Evolutionary conservation across 1,140 invertebrate genomes (phyloP).

Genomic region (Apis laboriosa): DNA sequence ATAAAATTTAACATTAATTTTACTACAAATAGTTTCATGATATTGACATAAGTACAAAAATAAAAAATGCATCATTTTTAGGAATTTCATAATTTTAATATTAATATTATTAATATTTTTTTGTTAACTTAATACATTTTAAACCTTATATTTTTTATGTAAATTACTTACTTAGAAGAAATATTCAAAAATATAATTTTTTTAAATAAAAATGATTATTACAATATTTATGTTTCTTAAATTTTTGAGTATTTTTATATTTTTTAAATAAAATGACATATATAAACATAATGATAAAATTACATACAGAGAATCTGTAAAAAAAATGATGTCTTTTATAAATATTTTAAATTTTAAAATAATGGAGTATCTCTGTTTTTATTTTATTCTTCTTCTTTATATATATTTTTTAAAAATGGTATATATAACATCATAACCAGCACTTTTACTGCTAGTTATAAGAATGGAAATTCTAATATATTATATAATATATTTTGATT

Average conservation of each 20-base stretch:
- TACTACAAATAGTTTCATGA: no score
- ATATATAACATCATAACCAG: neutral
- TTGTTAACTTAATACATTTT: slow-evolving; percentile 7
- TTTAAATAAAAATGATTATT: neutral
- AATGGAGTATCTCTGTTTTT: neutral
- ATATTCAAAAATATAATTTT: neutral
- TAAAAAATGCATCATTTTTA: no score
- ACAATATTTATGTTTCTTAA: neutral
- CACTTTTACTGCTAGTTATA: neutral
- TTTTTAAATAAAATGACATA: neutral
- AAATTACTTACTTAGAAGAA: neutral
- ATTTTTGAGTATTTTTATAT: slow-evolving; percentile 19
- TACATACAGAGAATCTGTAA: neutral
- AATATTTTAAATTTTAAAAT: neutral
- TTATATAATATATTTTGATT: slow-evolving; percentile 50
- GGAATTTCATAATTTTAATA: neutral
- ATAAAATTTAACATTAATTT: no score
- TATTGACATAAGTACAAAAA: no score
- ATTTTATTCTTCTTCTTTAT: neutral
- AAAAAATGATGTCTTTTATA: slow-evolving; percentile 4
- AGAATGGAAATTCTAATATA: slow-evolving; percentile 27
- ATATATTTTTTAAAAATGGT: neutral
- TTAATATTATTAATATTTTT: slow-evolving; percentile 2
- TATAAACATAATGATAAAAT: neutral
- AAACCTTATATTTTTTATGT: slow-evolving; percentile 12